These are phyloP conservation scores for Semicossyphus pulcher DNA, from an alignment of 2,113 vertebrate genomes.

Conservation along the genomic window DNA sequence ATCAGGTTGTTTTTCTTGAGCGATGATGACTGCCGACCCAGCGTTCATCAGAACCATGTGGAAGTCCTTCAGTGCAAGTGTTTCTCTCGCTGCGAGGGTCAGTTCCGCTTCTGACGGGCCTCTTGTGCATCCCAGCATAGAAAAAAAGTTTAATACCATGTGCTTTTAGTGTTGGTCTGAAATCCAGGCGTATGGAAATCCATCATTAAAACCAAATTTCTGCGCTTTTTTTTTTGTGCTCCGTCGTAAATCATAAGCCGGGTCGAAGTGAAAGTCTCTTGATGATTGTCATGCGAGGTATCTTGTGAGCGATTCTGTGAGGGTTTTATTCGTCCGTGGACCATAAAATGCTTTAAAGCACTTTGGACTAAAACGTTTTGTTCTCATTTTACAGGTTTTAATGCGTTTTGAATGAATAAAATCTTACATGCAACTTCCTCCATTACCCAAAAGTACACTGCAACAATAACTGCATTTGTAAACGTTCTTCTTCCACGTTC, in stretches of 20 bases:
- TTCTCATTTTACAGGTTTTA: not conserved
- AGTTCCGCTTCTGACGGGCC: slow-evolving; percentile 54
- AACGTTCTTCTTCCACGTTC: slow-evolving; percentile 6
- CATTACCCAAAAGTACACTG: not conserved
- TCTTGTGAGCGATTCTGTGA: not conserved
- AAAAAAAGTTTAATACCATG: slow-evolving; percentile 37
- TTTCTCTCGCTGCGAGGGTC: slow-evolving; percentile 49
- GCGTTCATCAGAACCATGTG: slow-evolving; percentile 61
- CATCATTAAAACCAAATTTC: slow-evolving; percentile 48
- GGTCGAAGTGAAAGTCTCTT: slow-evolving; percentile 3
- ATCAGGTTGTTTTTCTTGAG: slow-evolving; percentile 53
- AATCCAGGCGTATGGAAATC: slow-evolving; percentile 53
- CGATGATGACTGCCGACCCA: slow-evolving; percentile 44
- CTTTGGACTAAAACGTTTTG: not conserved
- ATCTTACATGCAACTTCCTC: not conserved
- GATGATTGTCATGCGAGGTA: slow-evolving; percentile 4
- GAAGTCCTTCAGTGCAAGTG: slow-evolving; percentile 66
- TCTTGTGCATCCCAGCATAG: slow-evolving; percentile 45
- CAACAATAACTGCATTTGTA: not conserved
- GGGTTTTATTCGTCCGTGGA: not conserved
- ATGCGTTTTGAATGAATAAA: not conserved
- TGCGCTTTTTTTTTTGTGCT: slow-evolving; percentile 17
- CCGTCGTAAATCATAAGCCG: slow-evolving; percentile 25
- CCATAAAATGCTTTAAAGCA: slow-evolving; percentile 5
- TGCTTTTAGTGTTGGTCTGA: slow-evolving; percentile 25